Evolutionary conservation across 2,888 invertebrate genomes (phyloP), one percentile per base, ranked within the genome.

Genomic region (Galeopsomyia nigrocyanea): DNA sequence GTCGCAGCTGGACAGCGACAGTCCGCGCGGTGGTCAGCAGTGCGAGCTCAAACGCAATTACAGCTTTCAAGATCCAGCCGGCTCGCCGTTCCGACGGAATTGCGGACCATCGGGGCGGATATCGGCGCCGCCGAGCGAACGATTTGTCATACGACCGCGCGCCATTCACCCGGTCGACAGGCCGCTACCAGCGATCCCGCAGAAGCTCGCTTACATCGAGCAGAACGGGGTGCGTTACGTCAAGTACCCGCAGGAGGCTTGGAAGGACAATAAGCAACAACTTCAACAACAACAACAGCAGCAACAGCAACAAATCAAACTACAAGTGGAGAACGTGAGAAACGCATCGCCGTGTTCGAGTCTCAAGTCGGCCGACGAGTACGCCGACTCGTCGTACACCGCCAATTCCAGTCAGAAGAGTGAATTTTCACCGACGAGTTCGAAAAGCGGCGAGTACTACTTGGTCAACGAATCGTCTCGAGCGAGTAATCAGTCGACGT

Each of bases 401-500:
- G 84, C 84, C 0, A 85, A 85, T 61, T 85, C 85, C 3, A 85
- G 85, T 53, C 85, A 85, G 65, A 84, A 85, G 64, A 83, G 83
- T 64, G 85, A 82, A 65, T 84, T 85, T 67, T 85, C 85, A 3
- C 84, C 84, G 1, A 79, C 82, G 0, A 85, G 85, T 61, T 85
- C 85, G 3, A 85, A 85, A 68, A 84, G 84, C 68, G 85, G 85
- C 3, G 85, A 85, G 51, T 85, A 85, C 51, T 85, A 85, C 68
- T 63, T 85, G 79, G 7, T 7, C 3, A 31, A 31, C 31, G 31
- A 31, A 2, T 80, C 83, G 0, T n/a, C n/a, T n/a, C 72, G 82
- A 6, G 77, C 76, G 66, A 80, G 81, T 60, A 76, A 77, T 13
- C 73, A 77, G 17, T 77, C 78, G 0, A 82, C 82, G 0, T 82